These are phyloP conservation scores for Uromys caudimaculatus DNA, from an alignment of 2,797 vertebrate species.

Conservation along the genomic window DNA sequence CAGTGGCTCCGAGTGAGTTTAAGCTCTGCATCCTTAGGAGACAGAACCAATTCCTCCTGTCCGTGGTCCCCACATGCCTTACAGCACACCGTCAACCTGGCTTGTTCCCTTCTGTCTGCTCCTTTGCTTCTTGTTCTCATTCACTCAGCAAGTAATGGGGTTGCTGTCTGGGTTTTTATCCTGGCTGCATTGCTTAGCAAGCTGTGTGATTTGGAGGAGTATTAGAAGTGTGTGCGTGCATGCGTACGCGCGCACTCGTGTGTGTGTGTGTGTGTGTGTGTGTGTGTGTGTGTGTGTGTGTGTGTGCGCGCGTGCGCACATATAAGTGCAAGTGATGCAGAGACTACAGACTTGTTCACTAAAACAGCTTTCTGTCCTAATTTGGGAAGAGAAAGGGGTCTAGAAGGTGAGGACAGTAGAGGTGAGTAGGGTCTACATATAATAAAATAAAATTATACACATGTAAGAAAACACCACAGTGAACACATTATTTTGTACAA, in stretches of 20 bases:
- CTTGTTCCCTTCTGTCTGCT: background rate
- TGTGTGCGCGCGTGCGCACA: fast-evolving
- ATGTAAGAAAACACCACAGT: background rate
- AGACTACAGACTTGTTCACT: background rate
- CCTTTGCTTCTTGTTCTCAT: background rate
- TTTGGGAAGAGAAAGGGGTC: background rate
- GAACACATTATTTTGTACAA: background rate
- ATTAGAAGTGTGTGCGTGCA: background rate
- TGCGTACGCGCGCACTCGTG: background rate
- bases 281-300: background rate
- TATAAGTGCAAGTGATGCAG: background rate
- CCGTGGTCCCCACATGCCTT: background rate
- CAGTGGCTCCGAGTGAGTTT: background rate
- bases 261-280: background rate
- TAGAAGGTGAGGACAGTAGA: background rate
- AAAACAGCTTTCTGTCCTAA: conserved; percentile 18
- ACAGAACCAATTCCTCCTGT: background rate
- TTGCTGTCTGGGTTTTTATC: background rate
- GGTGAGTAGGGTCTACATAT: background rate
- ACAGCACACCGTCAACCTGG: background rate
- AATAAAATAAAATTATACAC: background rate
- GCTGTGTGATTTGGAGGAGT: background rate
- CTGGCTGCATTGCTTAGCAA: background rate
- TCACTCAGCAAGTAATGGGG: background rate
- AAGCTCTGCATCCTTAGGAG: background rate